Evolutionary conservation across 2,113 vertebrate genomes (phyloP).

Genomic region (Rhea pennata): DNA sequence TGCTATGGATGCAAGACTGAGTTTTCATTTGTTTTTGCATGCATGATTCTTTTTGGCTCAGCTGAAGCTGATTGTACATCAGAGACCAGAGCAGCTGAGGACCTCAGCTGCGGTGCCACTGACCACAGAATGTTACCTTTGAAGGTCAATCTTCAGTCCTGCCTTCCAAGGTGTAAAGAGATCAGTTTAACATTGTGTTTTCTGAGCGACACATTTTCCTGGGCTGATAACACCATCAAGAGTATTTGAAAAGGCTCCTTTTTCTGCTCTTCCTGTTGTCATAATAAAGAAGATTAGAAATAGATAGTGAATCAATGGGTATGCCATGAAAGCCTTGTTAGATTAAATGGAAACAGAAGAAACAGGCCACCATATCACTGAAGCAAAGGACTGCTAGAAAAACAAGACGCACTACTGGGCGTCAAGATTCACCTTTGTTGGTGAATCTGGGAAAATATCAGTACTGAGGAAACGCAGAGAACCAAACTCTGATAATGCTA

Average conservation of each 20-base stretch:
- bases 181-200: background rate
- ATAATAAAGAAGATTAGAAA: background rate
- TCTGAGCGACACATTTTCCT: background rate
- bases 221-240: background rate
- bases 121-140: background rate
- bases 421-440: background rate
- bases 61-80: background rate
- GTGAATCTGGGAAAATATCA: background rate
- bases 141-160: accelerated
- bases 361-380: background rate
- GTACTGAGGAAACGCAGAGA: background rate
- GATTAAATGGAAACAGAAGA: background rate
- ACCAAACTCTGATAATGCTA: background rate
- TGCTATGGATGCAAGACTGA: background rate
- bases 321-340: background rate
- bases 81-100: background rate
- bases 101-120: background rate
- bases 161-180: background rate
- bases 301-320: background rate
- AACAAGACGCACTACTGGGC: background rate
- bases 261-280: background rate
- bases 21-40: background rate
- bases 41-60: background rate
- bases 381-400: background rate
- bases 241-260: background rate